These are phyloP conservation scores for Dicerorhinus sumatrensis DNA, from an alignment of 2,113 vertebrate genomes.

Conservation along the genomic window DNA sequence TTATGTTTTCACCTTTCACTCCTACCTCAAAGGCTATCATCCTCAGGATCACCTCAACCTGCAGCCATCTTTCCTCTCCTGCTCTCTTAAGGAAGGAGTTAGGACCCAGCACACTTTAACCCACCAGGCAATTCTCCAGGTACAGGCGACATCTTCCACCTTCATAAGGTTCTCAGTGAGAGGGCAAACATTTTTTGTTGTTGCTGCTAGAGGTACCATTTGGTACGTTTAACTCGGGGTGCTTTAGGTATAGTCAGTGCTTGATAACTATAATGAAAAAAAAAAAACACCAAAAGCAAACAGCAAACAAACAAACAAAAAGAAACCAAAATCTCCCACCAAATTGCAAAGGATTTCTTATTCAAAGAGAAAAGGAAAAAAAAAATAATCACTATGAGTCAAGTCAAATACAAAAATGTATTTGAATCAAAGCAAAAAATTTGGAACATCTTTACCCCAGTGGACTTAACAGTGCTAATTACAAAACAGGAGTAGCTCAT, in stretches of 20 bases:
- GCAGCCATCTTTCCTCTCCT: neutral
- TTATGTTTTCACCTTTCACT: neutral
- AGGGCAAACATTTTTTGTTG: neutral
- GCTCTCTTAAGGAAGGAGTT: neutral
- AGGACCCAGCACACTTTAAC: neutral
- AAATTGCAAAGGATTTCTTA: constrained; percentile 44
- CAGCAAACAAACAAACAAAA: neutral
- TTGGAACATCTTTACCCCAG: neutral
- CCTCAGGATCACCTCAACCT: neutral
- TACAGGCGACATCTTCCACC: neutral
- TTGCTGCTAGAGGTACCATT: neutral
- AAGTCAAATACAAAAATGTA: neutral
- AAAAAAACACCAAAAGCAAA: neutral
- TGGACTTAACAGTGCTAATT: constrained; percentile 39
- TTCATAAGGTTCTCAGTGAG: neutral
- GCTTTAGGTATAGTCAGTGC: neutral
- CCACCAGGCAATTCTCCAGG: neutral
- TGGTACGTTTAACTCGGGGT: neutral
- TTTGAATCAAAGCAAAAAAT: constrained; percentile 47
- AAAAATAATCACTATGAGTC: neutral
- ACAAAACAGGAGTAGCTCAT: constrained; percentile 28
- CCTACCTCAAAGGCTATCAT: neutral
- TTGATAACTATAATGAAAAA: neutral
- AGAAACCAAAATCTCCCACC: neutral
- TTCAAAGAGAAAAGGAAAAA: constrained; percentile 2